Evolutionary conservation across 2,797 vertebrate genomes (phyloP), one percentile per base, ranked within the genome.

Genomic region (Gambelia wislizenii): DNA sequence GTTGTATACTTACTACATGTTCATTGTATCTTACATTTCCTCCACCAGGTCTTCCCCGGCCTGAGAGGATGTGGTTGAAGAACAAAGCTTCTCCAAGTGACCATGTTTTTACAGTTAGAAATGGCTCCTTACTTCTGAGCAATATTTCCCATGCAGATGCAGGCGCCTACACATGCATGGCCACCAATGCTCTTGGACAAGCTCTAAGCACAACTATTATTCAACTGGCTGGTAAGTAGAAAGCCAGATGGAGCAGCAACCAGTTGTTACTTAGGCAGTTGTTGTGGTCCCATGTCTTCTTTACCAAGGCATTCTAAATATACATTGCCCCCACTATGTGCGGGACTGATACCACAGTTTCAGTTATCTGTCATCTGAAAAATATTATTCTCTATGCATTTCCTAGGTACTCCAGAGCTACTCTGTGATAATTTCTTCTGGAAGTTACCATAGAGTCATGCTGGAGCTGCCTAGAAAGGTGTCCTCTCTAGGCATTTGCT

Each of bases 141-240:
- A 98, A 98, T 16, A 90, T 98, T 92, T 97, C 97, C 16, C 77
- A 91, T 3, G 94, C 96, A 87, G 96, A 97, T 89, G 95, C 95
- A 86, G 98, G 98, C 79, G 96, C 91, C 30, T 99, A 98, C 72
- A 94, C 94, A 80, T 99, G 98, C 92, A 94, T 96, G n/a, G 98
- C 98, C 93, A 91, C 96, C 86, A 99, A 98, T 12, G 92, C 94
- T 33, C 93, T 98, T 0, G 98, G 98, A 91, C 97, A 97, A 94
- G 96, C 97, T 8, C 88, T 94, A 18, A 97, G 98, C 56, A 89
- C 92, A 0, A 97, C 97, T 59, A 47, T 95, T 33, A 96, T 99
- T 72, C 96, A 91, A 64, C 84, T 98, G 87, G 88, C 93, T 61
- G 97, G 98, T 98, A 90, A 95, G 98, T 90, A 83, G 84, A 89